Conservation (phyloP, 2,113 vertebrate genomes). For the Anguilla rostrata region DNA sequence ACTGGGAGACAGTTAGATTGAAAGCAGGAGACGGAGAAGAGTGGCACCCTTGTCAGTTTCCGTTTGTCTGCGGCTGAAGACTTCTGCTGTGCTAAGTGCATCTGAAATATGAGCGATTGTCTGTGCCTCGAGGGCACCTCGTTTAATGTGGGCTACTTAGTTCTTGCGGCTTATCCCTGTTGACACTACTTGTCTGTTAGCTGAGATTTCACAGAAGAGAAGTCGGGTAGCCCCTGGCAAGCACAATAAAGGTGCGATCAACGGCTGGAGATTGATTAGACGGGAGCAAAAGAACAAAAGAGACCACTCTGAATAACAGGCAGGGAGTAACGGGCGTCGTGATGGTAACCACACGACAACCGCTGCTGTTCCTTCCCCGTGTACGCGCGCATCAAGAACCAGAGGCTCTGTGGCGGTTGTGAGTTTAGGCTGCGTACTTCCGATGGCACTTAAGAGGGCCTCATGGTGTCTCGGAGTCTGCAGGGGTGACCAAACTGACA, state of each 20-base stretch:
- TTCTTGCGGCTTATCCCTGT: constrained; percentile 2
- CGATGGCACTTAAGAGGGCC: background rate
- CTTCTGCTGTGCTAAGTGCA: constrained; percentile 28
- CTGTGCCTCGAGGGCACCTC: background rate
- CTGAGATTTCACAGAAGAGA: constrained; percentile 1
- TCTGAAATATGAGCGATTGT: constrained; percentile 36
- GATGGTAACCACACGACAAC: background rate
- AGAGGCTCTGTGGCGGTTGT: background rate
- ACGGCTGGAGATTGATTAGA: constrained; percentile 12
- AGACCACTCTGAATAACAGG: background rate
- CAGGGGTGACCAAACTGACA: background rate
- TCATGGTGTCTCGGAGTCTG: background rate
- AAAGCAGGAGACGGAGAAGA: constrained; percentile 18
- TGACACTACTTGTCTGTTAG: constrained; percentile 17
- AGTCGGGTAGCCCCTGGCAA: background rate
- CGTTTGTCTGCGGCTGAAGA: constrained; percentile 24
- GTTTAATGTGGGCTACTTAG: constrained; percentile 30
- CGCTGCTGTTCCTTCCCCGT: background rate
- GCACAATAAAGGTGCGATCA: background rate
- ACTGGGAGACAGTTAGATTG: background rate
- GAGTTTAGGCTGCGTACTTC: background rate
- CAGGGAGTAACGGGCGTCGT: background rate
- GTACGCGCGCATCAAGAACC: background rate
- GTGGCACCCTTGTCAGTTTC: constrained; percentile 31
- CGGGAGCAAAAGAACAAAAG: background rate